These are phyloP conservation scores for Dasypolia templi DNA, from an alignment of 2,888 invertebrate genomes.

Conservation along the genomic window DNA sequence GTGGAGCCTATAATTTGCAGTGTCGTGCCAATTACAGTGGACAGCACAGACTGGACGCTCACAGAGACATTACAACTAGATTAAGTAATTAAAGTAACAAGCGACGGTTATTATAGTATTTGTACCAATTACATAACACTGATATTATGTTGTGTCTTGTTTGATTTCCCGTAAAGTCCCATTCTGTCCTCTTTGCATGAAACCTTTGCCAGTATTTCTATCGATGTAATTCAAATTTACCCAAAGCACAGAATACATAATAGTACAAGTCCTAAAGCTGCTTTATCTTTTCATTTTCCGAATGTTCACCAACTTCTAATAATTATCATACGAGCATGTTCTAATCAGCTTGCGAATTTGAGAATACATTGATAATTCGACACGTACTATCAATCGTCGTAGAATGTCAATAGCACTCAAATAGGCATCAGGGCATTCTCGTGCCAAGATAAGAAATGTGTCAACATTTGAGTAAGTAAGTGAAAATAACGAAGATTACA, in stretches of 20 bases:
- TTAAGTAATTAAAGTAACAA: background rate
- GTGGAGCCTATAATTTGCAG: slow-evolving; percentile 27
- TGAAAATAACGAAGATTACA: background rate
- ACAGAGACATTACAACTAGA: slow-evolving; percentile 22
- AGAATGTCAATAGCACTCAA: slow-evolving; percentile 16
- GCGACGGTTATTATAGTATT: too few species aligned
- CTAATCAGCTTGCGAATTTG: background rate
- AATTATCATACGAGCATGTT: background rate
- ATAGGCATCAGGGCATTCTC: background rate
- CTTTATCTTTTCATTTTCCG: background rate
- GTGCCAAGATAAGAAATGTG: slow-evolving; percentile 16
- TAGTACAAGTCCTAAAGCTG: background rate
- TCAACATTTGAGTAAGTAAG: background rate
- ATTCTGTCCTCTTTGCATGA: background rate
- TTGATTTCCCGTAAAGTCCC: background rate
- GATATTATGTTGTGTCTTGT: too few species aligned
- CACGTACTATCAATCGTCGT: background rate
- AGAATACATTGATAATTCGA: slow-evolving; percentile 23
- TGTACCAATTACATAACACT: background rate
- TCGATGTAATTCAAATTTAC: too few species aligned
- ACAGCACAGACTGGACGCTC: slow-evolving; percentile 26
- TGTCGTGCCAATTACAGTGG: slow-evolving; percentile 23
- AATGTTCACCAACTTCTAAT: background rate
- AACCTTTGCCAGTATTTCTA: background rate
- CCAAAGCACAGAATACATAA: too few species aligned